These are phyloP conservation scores for Pterocles gutturalis DNA, from an alignment of 2,113 vertebrate genomes.

Conservation along the genomic window DNA sequence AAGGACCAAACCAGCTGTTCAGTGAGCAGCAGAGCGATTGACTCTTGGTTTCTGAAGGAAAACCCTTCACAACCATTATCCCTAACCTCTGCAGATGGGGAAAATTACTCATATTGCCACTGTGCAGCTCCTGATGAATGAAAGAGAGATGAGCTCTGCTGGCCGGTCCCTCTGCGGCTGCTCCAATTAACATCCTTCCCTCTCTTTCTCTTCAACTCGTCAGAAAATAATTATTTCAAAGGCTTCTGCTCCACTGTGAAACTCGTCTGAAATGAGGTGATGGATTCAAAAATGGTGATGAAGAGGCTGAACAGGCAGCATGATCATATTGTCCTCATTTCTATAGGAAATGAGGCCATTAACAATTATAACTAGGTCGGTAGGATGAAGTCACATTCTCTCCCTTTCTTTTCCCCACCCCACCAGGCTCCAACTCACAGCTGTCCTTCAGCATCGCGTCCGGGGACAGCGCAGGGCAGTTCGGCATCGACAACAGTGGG, in stretches of 20 bases:
- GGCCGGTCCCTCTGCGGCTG: accelerated
- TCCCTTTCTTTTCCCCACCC: neutral
- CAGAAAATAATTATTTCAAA: constrained; percentile 4
- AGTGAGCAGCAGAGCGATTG: neutral
- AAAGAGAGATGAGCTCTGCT: neutral
- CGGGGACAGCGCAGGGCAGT: constrained; percentile 88
- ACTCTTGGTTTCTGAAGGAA: neutral
- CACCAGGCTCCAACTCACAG: constrained; percentile 87
- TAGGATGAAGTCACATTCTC: neutral
- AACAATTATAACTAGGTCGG: neutral
- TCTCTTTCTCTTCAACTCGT: neutral
- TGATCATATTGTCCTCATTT: neutral
- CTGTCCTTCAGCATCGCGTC: constrained; percentile 88
- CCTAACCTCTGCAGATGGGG: too few relatives aligned
- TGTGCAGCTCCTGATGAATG: neutral
- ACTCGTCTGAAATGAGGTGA: neutral
- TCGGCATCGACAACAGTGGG: constrained; percentile 80
- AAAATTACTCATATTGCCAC: neutral
- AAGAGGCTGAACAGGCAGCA: neutral
- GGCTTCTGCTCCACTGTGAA: neutral
- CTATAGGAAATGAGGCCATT: neutral
- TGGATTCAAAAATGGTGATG: neutral
- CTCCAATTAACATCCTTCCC: neutral
- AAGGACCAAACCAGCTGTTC: neutral
- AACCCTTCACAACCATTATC: neutral